A percentile compares a stretch with the other conserved stretches of the same genome.
Conservation (phyloP, 1,140 invertebrate species). For the Drosophila teissieri region DNA sequence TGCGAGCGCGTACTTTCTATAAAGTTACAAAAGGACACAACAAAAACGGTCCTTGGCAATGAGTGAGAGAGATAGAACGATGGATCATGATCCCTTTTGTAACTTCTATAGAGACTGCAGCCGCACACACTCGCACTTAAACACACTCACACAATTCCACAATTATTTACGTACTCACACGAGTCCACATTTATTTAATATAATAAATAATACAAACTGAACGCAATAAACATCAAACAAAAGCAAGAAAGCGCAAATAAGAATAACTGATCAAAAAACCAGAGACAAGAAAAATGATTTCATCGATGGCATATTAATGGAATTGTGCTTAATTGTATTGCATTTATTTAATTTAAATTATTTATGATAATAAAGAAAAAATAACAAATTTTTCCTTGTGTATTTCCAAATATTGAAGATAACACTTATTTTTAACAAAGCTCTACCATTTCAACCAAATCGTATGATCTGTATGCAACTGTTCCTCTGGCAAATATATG, state of each 20-base stretch:
- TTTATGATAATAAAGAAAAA: slow-evolving; percentile 82
- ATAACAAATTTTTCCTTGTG: slow-evolving; percentile 23
- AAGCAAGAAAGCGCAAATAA: slow-evolving; percentile 46
- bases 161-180: slow-evolving; percentile 47
- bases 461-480: background rate
- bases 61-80: slow-evolving; percentile 30
- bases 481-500: no score
- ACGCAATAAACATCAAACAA: slow-evolving; percentile 62
- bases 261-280: slow-evolving; percentile 37
- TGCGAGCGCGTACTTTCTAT: slow-evolving; percentile 80
- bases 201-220: slow-evolving; percentile 33
- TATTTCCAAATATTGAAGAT: background rate
- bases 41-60: slow-evolving; percentile 4
- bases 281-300: slow-evolving; percentile 68
- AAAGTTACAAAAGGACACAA: slow-evolving; percentile 75
- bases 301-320: slow-evolving; percentile 58
- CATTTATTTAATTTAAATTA: slow-evolving; percentile 84
- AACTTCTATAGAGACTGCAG: slow-evolving; percentile 84
- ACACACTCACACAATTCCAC: slow-evolving; percentile 30
- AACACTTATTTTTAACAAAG: no score
- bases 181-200: slow-evolving; percentile 72
- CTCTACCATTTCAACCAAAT: no score
- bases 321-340: slow-evolving; percentile 83
- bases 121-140: slow-evolving; percentile 49
- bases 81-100: slow-evolving; percentile 63